Percentiles rank a stretch among this genome's conserved stretches.
Conservation (phyloP, 2,888 invertebrate genomes). For the Cephus rjabovi region DNA sequence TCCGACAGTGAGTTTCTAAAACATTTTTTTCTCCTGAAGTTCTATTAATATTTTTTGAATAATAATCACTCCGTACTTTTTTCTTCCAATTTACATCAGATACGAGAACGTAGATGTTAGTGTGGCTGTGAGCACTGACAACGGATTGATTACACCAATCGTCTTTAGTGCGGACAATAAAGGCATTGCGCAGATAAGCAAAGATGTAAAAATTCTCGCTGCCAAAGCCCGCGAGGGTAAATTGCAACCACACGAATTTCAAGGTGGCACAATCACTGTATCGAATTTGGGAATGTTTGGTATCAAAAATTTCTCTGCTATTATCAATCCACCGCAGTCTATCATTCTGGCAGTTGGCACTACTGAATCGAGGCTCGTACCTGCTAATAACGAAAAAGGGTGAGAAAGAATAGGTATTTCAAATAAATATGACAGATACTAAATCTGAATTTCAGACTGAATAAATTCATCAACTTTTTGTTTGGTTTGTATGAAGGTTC, state of each 20-base stretch:
- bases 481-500: slow-evolving; percentile 70
- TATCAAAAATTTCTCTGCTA: slow-evolving; percentile 88
- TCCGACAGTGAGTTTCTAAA: slow-evolving; percentile 82
- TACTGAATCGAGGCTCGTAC: slow-evolving; percentile 79
- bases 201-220: slow-evolving; percentile 83
- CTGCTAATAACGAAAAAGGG: slow-evolving; percentile 83
- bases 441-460: neutral
- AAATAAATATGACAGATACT: neutral
- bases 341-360: slow-evolving; percentile 93
- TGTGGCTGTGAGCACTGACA: slow-evolving; percentile 95
- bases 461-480: neutral
- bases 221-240: slow-evolving; percentile 89
- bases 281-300: slow-evolving; percentile 97
- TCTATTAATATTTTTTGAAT: neutral
- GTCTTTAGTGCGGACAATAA: slow-evolving; percentile 91
- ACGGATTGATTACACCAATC: slow-evolving; percentile 97
- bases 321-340: slow-evolving; percentile 96
- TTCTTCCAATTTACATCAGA: slow-evolving; percentile 66
- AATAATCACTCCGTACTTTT: neutral
- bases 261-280: slow-evolving; percentile 95
- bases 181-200: slow-evolving; percentile 86
- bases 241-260: slow-evolving; percentile 93
- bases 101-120: slow-evolving; percentile 94
- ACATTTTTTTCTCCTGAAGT: neutral
- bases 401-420: slow-evolving; percentile 62